Percentiles rank a stretch among this genome's conserved stretches.
These are phyloP conservation scores for Rotaria macrura DNA, from an alignment of 2,888 invertebrate genomes.

Conservation along the genomic window DNA sequence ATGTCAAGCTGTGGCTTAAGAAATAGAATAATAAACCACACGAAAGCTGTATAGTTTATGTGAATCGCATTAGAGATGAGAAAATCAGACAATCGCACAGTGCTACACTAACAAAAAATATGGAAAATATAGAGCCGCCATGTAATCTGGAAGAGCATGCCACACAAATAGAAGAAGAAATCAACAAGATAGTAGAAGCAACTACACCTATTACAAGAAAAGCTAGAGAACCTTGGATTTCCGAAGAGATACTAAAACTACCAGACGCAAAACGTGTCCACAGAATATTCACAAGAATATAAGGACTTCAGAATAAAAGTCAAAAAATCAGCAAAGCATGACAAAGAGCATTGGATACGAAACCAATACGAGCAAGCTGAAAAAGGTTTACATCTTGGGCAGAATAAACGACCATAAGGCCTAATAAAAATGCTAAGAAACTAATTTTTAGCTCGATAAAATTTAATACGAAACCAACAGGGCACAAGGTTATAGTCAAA, in stretches of 20 bases:
- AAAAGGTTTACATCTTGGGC: background rate
- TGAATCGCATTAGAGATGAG: background rate
- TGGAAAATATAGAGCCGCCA: background rate
- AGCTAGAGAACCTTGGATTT: background rate
- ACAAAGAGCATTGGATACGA: background rate
- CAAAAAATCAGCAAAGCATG: background rate
- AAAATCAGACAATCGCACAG: background rate
- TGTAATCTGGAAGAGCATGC: background rate
- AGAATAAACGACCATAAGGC: too few relatives aligned
- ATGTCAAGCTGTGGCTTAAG: background rate
- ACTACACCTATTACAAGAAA: background rate
- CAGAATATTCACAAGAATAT: background rate
- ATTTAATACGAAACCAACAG: too few relatives aligned
- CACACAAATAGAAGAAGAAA: background rate
- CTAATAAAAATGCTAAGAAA: too few relatives aligned
- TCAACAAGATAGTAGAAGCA: background rate
- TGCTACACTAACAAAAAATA: background rate
- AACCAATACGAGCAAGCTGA: background rate
- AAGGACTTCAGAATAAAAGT: background rate
- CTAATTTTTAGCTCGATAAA: too few relatives aligned
- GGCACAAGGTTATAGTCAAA: too few relatives aligned
- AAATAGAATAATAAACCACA: background rate
- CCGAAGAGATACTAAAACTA: background rate
- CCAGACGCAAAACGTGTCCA: background rate
- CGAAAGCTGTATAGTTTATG: background rate